phyloP scores from a whole-genome alignment of 2,888 invertebrate genomes.

The Campopleginae sp. region DNA sequence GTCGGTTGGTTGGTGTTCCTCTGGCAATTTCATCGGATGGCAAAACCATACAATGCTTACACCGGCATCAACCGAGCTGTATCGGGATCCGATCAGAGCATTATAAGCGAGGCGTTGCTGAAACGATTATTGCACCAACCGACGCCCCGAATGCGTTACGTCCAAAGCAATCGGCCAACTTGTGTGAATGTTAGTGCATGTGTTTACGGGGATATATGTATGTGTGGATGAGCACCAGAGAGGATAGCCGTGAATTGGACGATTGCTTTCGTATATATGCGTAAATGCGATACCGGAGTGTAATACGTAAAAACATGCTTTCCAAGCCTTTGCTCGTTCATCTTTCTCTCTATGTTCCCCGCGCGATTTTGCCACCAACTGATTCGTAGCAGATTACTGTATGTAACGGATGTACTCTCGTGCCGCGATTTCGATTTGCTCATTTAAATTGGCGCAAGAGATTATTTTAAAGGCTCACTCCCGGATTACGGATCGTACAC shows the following conservation, averaged over 20 bases:
- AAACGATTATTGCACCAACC: constrained; percentile 81
- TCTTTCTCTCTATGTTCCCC: constrained; percentile 1
- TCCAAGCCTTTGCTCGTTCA: constrained; percentile 2
- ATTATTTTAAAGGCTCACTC: constrained; percentile 83
- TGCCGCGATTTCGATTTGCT: constrained; percentile 80
- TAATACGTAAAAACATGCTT: constrained; percentile 63
- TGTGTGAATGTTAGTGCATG: constrained; percentile 6
- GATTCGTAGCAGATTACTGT: constrained; percentile 81
- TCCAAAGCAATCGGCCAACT: constrained; percentile 52
- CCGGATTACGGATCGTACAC: constrained; percentile 76
- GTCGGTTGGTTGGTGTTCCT: constrained; percentile 62
- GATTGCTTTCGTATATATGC: constrained; percentile 35
- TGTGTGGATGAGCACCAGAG: neutral
- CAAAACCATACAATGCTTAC: constrained; percentile 64
- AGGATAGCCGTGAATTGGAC: constrained; percentile 27
- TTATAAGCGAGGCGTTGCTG: constrained; percentile 83
- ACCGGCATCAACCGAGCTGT: constrained; percentile 78
- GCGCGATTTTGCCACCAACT: constrained; percentile 66
- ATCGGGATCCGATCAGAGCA: constrained; percentile 81
- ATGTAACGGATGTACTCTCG: constrained; percentile 80
- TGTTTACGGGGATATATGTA: constrained; percentile 4
- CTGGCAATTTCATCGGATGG: constrained; percentile 52
- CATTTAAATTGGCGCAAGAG: constrained; percentile 77
- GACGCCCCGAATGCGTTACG: constrained; percentile 55
- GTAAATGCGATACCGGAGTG: constrained; percentile 45